Base-by-base conservation (phyloP, 2,888 invertebrate species). In the Calliscelio sp. region DNA sequence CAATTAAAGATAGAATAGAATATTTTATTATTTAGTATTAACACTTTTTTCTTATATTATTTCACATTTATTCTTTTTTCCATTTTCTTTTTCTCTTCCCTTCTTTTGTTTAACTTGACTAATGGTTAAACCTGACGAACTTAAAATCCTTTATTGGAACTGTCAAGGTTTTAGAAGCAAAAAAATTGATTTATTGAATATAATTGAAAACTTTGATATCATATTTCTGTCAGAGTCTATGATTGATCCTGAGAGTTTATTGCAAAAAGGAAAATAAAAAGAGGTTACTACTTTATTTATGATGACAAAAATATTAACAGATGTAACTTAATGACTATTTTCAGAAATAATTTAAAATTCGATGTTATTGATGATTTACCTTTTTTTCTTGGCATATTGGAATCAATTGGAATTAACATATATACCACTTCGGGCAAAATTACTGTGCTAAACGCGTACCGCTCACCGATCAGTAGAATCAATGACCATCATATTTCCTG, bases 281-380 rank as follows among this genome's bases (percentile, higher is more conserved):
- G 11, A 7, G 18, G 18, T 35, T 35, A 6, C 11, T 18, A 57
- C 1, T 35, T 32, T 35, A 32, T 18, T 11, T 57, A 32, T 20
- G 35, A 57, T 57, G 5, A n/a, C 0, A 32, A 57, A 2, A 32
- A 0, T 20, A 18, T 1, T 10, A 22, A 10, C 16, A 35, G 16
- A 18, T 35, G 18, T 18, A 57, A 57, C 11, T 20, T 57, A 32
- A 2, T 35, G 18, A 57, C 35, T 20, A 57, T 57, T 35, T 57
- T 32, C 11, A 35, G 35, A 35, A 57, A 35, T 11, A 57, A 6
- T 5, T 22, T 35, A 57, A n/a, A 32, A 32, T 57, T 57, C 8
- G 20, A 57, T 3, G 1, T 57, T 10, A n/a, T 57, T 11, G 6
- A 14, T 2, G 11, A 32, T 18, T 35, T 57, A 20, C 57, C 57